These are phyloP conservation scores for Monopterus albus DNA, from an alignment of 2,113 vertebrate genomes.

Conservation along the genomic window DNA sequence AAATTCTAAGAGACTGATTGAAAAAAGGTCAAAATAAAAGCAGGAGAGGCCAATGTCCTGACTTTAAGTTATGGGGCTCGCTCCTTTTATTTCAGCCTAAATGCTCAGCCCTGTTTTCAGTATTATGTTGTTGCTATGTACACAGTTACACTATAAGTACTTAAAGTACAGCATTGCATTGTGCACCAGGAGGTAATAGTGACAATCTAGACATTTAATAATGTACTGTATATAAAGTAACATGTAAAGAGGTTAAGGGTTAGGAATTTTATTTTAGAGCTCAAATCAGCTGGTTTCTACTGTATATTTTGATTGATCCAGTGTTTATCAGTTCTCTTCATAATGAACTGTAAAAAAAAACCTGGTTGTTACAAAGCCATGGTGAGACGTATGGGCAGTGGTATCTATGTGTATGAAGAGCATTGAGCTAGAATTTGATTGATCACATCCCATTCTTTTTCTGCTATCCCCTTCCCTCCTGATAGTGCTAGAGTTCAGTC, in stretches of 20 bases:
- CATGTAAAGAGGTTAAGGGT: too few species aligned
- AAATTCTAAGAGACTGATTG: neutral
- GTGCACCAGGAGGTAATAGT: neutral
- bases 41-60: neutral
- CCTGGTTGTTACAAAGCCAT: too few species aligned
- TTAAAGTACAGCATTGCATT: neutral
- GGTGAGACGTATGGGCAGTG: neutral
- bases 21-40: neutral
- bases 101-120: neutral
- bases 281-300: neutral
- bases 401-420: slow-evolving; percentile 32
- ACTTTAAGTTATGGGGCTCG: neutral
- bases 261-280: neutral
- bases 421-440: slow-evolving; percentile 68
- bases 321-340: too few species aligned
- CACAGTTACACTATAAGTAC: neutral
- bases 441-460: slow-evolving; percentile 63
- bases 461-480: neutral
- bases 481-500: slow-evolving; percentile 45
- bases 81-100: neutral
- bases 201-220: neutral
- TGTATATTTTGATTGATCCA: too few species aligned
- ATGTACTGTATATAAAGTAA: neutral
- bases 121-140: neutral
- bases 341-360: too few species aligned